These are phyloP conservation scores for Andrena dorsata DNA, from an alignment of 2,888 invertebrate genomes.

Conservation along the genomic window DNA sequence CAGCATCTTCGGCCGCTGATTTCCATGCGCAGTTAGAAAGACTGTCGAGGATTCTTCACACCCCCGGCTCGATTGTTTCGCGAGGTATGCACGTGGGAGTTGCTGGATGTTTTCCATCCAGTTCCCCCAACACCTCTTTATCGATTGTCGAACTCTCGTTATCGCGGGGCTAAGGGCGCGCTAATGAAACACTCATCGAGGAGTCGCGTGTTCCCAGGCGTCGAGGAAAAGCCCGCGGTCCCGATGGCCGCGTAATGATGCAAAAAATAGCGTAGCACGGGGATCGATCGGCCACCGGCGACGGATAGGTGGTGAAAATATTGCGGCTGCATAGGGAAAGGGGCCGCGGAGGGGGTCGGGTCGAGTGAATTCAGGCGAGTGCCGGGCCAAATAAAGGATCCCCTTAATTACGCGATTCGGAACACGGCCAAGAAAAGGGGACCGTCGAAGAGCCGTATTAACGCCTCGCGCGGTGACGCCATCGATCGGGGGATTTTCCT, in stretches of 20 bases:
- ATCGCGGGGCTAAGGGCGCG: background rate
- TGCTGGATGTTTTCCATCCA: background rate
- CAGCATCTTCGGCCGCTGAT: too few species aligned
- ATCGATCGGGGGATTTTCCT: constrained; percentile 16
- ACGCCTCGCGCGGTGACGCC: background rate
- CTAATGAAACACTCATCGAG: constrained; percentile 41
- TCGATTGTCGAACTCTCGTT: constrained; percentile 19
- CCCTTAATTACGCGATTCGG: constrained; percentile 56
- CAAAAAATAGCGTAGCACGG: constrained; percentile 45
- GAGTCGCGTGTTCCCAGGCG: constrained; percentile 12
- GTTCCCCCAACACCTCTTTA: background rate
- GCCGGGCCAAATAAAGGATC: constrained; percentile 51
- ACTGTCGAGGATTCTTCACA: background rate
- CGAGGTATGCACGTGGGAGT: background rate
- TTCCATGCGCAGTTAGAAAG: too few species aligned
- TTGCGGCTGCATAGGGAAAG: background rate
- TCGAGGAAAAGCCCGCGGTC: background rate
- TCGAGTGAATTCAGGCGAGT: constrained; percentile 40
- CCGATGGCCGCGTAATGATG: constrained; percentile 27
- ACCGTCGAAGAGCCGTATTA: constrained; percentile 17
- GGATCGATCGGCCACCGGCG: constrained; percentile 41
- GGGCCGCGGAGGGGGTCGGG: background rate
- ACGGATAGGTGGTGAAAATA: constrained; percentile 35
- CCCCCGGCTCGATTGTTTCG: background rate
- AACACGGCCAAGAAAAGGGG: constrained; percentile 27